phyloP scores from a whole-genome alignment of 2,888 invertebrate species.

The Clunio marinus region DNA sequence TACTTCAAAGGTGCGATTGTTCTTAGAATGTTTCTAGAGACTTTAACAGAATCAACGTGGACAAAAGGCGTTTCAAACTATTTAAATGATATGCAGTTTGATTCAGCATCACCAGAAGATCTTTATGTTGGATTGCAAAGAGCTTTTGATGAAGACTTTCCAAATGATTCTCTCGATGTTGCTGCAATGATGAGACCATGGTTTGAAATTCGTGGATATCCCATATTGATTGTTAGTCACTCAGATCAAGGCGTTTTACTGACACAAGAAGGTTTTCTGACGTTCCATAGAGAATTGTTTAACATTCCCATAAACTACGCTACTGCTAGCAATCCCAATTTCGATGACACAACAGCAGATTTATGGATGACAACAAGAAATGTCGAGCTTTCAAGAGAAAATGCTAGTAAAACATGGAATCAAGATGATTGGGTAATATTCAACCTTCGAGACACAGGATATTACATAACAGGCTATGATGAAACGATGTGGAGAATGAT shows the following conservation, averaged over 20 bases:
- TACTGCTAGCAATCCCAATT: conserved; percentile 56
- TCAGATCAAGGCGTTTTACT: conserved; percentile 51
- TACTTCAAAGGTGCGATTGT: neutral
- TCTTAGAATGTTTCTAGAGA: conserved; percentile 18
- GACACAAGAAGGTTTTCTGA: conserved; percentile 2
- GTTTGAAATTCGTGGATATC: conserved; percentile 75
- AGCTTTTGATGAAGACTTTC: conserved; percentile 47
- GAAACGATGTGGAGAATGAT: conserved; percentile 56
- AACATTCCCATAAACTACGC: conserved; percentile 70
- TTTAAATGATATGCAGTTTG: neutral
- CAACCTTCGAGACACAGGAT: conserved; percentile 61
- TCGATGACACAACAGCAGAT: conserved; percentile 57
- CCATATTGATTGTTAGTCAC: conserved; percentile 61
- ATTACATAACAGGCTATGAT: conserved; percentile 65
- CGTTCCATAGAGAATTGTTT: neutral
- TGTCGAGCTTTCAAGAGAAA: conserved; percentile 44
- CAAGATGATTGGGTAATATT: conserved; percentile 59
- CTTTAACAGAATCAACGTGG: neutral
- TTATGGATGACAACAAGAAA: conserved; percentile 55
- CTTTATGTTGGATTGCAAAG: conserved; percentile 48
- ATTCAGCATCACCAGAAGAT: conserved; percentile 51
- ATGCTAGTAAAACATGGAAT: conserved; percentile 52
- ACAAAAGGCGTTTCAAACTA: conserved; percentile 6
- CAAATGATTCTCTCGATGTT: conserved; percentile 33
- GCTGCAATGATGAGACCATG: conserved; percentile 72